phyloP scores from a whole-genome alignment of 2,113 vertebrate genomes.

The Narcine bancroftii region DNA sequence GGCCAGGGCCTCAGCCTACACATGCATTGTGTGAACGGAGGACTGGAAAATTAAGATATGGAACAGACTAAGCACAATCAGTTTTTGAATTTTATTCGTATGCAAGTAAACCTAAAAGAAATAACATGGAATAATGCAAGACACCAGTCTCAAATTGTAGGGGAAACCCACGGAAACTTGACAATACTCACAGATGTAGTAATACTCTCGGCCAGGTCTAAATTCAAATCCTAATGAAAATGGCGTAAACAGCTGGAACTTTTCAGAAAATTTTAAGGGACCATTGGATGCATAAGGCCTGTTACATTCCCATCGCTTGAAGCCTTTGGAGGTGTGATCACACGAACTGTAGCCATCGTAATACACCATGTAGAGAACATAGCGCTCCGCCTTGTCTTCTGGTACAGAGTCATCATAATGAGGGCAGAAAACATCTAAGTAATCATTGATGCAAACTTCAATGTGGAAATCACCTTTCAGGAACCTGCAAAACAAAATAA shows the following conservation, averaged over 20 bases:
- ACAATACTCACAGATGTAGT: constrained; percentile 96
- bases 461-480: constrained; percentile 91
- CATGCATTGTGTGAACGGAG: too few relatives aligned
- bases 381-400: constrained; percentile 86
- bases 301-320: constrained; percentile 98
- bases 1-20: too few relatives aligned
- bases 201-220: constrained; percentile 94
- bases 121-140: not conserved
- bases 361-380: constrained; percentile 98
- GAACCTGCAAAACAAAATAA: constrained; percentile 64
- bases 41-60: too few relatives aligned
- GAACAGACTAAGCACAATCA: too few relatives aligned
- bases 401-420: constrained; percentile 90
- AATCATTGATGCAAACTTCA: constrained; percentile 96
- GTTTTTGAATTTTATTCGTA: too few relatives aligned
- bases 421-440: constrained; percentile 95
- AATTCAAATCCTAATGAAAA: constrained; percentile 98
- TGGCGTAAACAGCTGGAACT: constrained; percentile 98
- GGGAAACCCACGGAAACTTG: constrained; percentile 38
- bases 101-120: not conserved
- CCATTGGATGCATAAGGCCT: constrained; percentile 88
- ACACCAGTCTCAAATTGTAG: not conserved
- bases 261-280: constrained; percentile 96
- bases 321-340: constrained; percentile 94
- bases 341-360: constrained; percentile 97